These are phyloP conservation scores for Dicerorhinus sumatrensis DNA, from an alignment of 2,113 vertebrate species.

Conservation along the genomic window DNA sequence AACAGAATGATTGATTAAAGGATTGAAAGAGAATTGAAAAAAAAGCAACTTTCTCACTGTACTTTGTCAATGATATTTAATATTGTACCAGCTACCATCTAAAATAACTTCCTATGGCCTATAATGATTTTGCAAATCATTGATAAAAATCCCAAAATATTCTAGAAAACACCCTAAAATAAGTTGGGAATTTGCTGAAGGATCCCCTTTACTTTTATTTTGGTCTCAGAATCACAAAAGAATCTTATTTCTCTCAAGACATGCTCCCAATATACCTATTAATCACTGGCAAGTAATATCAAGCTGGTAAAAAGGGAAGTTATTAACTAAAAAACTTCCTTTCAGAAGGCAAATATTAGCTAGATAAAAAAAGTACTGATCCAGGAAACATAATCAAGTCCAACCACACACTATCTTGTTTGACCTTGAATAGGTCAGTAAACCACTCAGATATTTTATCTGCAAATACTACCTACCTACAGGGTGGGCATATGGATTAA, in stretches of 20 bases:
- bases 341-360: constrained; percentile 7
- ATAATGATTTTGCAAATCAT: neutral
- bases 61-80: neutral
- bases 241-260: constrained; percentile 23
- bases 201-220: neutral
- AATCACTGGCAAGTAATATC: neutral
- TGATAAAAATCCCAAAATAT: neutral
- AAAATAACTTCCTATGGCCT: neutral
- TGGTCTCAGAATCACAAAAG: constrained; percentile 42
- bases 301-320: neutral
- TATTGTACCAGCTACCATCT: neutral
- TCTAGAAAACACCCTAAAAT: neutral
- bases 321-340: neutral
- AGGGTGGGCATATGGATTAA: neutral
- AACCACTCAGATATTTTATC: neutral
- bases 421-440: constrained; percentile 18
- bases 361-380: neutral
- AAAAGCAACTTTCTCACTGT: neutral
- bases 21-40: neutral
- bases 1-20: neutral
- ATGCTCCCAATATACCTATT: neutral
- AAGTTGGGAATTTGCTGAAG: neutral
- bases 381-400: neutral
- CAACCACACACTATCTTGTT: neutral
- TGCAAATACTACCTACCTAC: neutral